These are phyloP conservation scores for Eupelmus urozonus DNA, from an alignment of 2,888 invertebrate genomes.

Conservation along the genomic window DNA sequence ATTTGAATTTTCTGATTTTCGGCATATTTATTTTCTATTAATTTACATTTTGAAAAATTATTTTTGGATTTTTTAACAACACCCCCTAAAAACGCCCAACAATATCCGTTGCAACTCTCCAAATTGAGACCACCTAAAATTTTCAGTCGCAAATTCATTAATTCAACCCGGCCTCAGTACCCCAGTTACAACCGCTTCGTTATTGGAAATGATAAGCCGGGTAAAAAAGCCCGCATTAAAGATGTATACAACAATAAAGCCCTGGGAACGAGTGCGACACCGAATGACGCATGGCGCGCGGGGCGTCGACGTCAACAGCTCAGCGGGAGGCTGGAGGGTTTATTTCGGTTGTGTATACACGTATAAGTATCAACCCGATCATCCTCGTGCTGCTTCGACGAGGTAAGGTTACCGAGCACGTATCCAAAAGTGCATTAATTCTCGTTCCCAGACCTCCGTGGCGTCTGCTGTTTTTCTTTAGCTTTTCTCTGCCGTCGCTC, in stretches of 20 bases:
- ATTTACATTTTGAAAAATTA: too few species aligned
- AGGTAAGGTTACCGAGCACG: slow-evolving; percentile 7
- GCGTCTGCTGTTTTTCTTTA: neutral
- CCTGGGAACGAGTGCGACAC: neutral
- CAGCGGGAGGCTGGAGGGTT: slow-evolving; percentile 37
- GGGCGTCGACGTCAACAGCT: neutral
- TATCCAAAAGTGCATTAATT: slow-evolving; percentile 11
- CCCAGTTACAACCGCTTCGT: slow-evolving; percentile 4
- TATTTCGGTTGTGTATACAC: slow-evolving; percentile 2
- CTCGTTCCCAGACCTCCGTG: neutral
- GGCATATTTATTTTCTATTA: too few species aligned
- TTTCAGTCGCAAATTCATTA: slow-evolving; percentile 6
- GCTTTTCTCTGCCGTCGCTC: neutral
- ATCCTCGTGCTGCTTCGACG: slow-evolving; percentile 7
- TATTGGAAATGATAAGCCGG: slow-evolving; percentile 9
- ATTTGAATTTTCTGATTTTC: too few species aligned
- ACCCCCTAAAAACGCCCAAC: neutral
- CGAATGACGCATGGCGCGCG: slow-evolving; percentile 14
- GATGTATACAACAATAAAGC: slow-evolving; percentile 20
- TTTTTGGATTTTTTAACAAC: too few species aligned
- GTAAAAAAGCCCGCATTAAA: slow-evolving; percentile 21
- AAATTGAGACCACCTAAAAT: neutral
- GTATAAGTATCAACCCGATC: neutral
- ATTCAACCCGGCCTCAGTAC: too few species aligned
- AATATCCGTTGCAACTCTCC: neutral